Percentiles rank a stretch among this genome's conserved stretches.
Evolutionary conservation across 2,888 invertebrate species (phyloP).

Genomic region (Thymelicus lineola): DNA sequence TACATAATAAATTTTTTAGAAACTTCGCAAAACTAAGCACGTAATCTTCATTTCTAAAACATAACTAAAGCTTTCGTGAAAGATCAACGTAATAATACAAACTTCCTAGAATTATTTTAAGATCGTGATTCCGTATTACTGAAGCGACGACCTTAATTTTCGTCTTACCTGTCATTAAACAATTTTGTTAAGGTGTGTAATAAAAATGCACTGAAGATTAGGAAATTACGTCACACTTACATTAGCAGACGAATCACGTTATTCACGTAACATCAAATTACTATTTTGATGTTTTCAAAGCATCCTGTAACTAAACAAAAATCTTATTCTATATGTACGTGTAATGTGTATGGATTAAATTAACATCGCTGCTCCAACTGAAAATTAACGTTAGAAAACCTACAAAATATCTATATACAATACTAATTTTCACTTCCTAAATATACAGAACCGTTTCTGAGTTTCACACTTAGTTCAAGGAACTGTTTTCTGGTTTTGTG

Average conservation of each 20-base stretch:
- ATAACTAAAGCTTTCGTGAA: constrained; percentile 25
- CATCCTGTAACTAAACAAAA: neutral
- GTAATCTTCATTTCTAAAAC: constrained; percentile 27
- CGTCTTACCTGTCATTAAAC: constrained; percentile 56
- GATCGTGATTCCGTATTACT: constrained; percentile 2
- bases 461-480: no score
- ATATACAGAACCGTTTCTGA: no score
- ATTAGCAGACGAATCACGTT: constrained; percentile 13
- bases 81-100: constrained; percentile 12
- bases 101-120: constrained; percentile 17
- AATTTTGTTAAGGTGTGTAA: constrained; percentile 53
- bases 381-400: no score
- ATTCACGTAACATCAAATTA: constrained; percentile 22
- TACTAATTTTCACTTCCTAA: no score
- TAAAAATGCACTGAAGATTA: constrained; percentile 57
- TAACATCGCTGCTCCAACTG: no score
- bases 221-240: constrained; percentile 54
- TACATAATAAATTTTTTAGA: constrained; percentile 11
- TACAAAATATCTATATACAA: no score
- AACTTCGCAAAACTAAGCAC: constrained; percentile 21
- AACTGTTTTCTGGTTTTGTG: no score
- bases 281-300: constrained; percentile 1
- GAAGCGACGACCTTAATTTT: constrained; percentile 8
- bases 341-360: neutral
- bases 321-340: no score